Conservation (phyloP, 2,888 invertebrate genomes). For the Aromia moschata region DNA sequence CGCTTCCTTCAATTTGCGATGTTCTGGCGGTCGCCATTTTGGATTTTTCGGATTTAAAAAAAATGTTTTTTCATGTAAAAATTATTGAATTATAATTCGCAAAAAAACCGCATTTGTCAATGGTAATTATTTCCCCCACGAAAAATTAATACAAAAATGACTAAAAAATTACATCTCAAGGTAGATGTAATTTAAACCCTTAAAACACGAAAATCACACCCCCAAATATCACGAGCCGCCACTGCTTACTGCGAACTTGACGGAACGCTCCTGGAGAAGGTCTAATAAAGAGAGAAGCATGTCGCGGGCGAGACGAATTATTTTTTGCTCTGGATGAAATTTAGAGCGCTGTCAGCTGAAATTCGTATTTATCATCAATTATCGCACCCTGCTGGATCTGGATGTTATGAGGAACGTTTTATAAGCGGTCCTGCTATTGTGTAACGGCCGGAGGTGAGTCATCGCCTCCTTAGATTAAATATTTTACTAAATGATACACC, state of each 20-base stretch:
- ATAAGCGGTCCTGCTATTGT: neutral
- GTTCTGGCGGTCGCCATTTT: too few relatives aligned
- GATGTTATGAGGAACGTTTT: neutral
- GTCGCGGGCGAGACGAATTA: neutral
- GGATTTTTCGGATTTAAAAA: too few relatives aligned
- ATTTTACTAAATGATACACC: neutral
- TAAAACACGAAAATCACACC: too few relatives aligned
- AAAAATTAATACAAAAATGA: too few relatives aligned
- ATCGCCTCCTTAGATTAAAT: neutral
- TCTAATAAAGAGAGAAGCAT: neutral
- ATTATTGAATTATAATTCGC: too few relatives aligned
- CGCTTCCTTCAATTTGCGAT: too few relatives aligned
- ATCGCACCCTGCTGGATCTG: slow-evolving; percentile 4
- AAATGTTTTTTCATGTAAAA: too few relatives aligned
- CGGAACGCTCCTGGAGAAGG: slow-evolving; percentile 1
- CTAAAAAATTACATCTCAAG: too few relatives aligned
- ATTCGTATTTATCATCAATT: neutral
- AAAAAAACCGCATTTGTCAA: too few relatives aligned
- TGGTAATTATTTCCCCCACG: too few relatives aligned
- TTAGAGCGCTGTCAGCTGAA: neutral
- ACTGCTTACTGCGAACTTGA: slow-evolving; percentile 5
- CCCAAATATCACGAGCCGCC: too few relatives aligned
- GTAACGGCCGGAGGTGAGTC: neutral
- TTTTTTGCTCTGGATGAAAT: slow-evolving; percentile 1
- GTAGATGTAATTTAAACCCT: too few relatives aligned